These are phyloP conservation scores for Glaucopsyche alexis DNA, from an alignment of 2,888 invertebrate species.

Conservation along the genomic window DNA sequence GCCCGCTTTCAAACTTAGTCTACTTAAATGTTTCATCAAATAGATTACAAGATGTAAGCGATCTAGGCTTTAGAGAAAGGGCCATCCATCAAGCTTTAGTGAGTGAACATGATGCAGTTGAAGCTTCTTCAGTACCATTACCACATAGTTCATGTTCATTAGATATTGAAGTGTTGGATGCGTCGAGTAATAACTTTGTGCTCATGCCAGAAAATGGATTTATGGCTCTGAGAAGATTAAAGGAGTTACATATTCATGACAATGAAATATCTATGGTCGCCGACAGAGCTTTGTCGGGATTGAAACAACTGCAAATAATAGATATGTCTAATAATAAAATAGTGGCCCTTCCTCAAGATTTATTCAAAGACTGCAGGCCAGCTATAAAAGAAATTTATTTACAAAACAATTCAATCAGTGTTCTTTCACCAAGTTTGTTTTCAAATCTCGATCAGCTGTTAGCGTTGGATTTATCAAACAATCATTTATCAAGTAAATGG, in stretches of 20 bases:
- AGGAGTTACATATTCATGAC: constrained; percentile 90
- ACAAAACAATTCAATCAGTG: constrained; percentile 94
- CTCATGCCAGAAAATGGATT: constrained; percentile 91
- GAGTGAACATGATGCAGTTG: constrained; percentile 79
- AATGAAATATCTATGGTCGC: constrained; percentile 94
- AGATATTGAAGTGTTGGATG: constrained; percentile 90
- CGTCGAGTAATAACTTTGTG: constrained; percentile 91
- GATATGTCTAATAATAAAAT: constrained; percentile 95
- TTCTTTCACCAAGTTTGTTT: constrained; percentile 91
- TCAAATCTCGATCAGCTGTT: constrained; percentile 90
- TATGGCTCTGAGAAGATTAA: constrained; percentile 87
- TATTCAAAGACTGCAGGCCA: constrained; percentile 89
- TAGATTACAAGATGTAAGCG: constrained; percentile 91
- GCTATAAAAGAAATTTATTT: constrained; percentile 93
- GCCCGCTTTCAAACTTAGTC: constrained; percentile 88
- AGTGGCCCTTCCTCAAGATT: constrained; percentile 90
- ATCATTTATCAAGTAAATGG: constrained; percentile 92
- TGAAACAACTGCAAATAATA: constrained; percentile 90
- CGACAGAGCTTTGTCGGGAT: constrained; percentile 89
- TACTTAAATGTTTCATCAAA: constrained; percentile 92
- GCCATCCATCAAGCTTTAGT: constrained; percentile 83
- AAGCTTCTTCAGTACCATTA: constrained; percentile 61
- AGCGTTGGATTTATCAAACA: constrained; percentile 90
- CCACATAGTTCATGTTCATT: constrained; percentile 83
- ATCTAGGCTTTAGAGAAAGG: constrained; percentile 90